Percentiles rank a stretch among this genome's conserved stretches.
Evolutionary conservation across 35 echinoderm and acorn worm genomes (phyloP).

Genomic region (Ophioderma brevispina): DNA sequence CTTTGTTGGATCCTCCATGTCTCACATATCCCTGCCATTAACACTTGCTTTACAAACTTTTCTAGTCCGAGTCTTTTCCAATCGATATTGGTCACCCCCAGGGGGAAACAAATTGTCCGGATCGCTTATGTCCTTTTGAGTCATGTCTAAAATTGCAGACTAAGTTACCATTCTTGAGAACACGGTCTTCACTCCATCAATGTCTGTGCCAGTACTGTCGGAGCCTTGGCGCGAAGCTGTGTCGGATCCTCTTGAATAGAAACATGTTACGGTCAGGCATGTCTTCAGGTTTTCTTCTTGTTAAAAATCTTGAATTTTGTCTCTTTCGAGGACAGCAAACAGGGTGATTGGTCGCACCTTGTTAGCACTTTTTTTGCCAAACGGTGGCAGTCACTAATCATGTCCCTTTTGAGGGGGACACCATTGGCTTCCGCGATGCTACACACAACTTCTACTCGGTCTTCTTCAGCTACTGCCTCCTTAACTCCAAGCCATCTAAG

Average conservation of each 20-base stretch:
- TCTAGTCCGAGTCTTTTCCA: neutral
- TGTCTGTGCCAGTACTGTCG: neutral
- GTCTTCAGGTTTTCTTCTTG: neutral
- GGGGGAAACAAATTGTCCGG: neutral
- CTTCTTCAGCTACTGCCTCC: neutral
- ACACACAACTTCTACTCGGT: neutral
- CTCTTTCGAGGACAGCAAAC: neutral
- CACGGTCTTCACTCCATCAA: neutral
- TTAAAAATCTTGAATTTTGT: neutral
- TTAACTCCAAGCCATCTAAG: neutral
- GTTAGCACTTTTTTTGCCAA: neutral
- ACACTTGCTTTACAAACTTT: neutral
- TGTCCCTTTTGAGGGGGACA: neutral
- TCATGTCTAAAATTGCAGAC: neutral
- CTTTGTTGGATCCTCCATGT: neutral
- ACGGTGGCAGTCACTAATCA: neutral
- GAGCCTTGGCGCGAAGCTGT: neutral
- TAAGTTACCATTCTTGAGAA: neutral
- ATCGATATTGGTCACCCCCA: neutral
- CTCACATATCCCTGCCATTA: neutral
- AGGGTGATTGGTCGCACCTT: neutral
- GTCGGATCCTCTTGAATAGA: neutral
- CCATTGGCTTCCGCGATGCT: neutral
- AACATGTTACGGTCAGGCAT: neutral
- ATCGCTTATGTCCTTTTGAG: neutral